Evolutionary conservation across 2,888 invertebrate species (phyloP), one percentile per base, ranked within the genome.

Genomic region (Dryomyza anilis): DNA sequence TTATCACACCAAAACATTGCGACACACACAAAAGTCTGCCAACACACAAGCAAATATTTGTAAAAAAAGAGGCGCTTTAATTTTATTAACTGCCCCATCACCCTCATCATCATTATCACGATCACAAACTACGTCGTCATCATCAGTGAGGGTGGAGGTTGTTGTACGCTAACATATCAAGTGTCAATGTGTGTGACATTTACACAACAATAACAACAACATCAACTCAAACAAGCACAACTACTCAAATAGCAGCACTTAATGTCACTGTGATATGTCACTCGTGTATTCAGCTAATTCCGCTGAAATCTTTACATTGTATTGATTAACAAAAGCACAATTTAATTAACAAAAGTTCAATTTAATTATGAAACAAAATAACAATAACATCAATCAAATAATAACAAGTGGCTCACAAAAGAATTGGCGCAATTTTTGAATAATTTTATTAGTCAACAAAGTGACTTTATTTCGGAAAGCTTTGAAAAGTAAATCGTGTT

Each of bases 1-100:
- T 69, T 67, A 67, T 69, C 68, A 65, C 66, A 69, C 63, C 52
- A 62, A 53, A 45, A 27, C 33, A 30, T 19, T 23, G 21, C 33
- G n/a, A 21, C 59, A 59, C 33, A 46, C 16, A 27, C 7, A 43
- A 12, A 46, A 59, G n/a, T 12, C 29, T n/a, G 25, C 30, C n/a
- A n/a, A 30, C 16, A 1, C 30, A 16, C 3, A 52, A 6, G 0
- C 16, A 29, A 2, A n/a, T 30, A 55, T 21, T 21, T 23, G 25
- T 36, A 23, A 50, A 58, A 16, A 61, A 50, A 65, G 46, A 58
- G 57, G 27, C 30, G 62, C 43, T 65, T 57, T 65, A 58, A 65
- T 65, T 57, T 65, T 62, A 62, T 62, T 65, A 65, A 57, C 27
- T 23, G 52, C 14, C 30, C 21, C 21, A 16, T 30, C 53, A 53